Evolutionary conservation across 2,797 vertebrate genomes (phyloP).

Genomic region (Mormyrus hasselquistii): DNA sequence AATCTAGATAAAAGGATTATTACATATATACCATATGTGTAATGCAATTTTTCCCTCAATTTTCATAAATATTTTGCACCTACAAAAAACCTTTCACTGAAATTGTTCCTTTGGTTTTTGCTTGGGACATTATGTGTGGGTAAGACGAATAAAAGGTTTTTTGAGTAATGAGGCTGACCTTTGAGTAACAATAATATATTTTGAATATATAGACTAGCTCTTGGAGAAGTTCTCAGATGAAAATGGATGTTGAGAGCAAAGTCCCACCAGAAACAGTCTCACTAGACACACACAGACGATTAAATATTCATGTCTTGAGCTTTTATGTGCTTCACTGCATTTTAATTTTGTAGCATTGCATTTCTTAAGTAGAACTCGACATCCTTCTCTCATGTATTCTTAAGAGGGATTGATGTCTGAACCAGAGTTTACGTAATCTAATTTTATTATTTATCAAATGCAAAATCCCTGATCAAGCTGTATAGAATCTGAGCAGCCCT

Average conservation of each 20-base stretch:
- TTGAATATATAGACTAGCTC: background rate
- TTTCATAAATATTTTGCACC: background rate
- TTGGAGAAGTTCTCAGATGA: background rate
- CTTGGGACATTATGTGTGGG: background rate
- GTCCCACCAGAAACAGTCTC: background rate
- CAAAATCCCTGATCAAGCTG: background rate
- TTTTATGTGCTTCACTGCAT: background rate
- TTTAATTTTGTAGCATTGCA: background rate
- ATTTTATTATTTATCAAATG: background rate
- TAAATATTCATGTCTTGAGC: background rate
- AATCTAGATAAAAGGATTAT: background rate
- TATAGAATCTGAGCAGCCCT: background rate
- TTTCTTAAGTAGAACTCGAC: background rate
- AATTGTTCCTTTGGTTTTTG: background rate
- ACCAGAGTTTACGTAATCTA: background rate
- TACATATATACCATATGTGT: background rate
- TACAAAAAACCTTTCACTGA: background rate
- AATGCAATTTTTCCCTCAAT: background rate
- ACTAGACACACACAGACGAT: background rate
- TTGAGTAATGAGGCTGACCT: slow-evolving; percentile 4
- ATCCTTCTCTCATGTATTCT: background rate
- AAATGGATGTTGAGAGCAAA: background rate
- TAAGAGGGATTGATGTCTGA: background rate
- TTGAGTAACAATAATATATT: background rate
- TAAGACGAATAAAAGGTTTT: background rate